Evolutionary conservation across 2,113 vertebrate species (phyloP).

Genomic region (Cochlearius cochlearius): DNA sequence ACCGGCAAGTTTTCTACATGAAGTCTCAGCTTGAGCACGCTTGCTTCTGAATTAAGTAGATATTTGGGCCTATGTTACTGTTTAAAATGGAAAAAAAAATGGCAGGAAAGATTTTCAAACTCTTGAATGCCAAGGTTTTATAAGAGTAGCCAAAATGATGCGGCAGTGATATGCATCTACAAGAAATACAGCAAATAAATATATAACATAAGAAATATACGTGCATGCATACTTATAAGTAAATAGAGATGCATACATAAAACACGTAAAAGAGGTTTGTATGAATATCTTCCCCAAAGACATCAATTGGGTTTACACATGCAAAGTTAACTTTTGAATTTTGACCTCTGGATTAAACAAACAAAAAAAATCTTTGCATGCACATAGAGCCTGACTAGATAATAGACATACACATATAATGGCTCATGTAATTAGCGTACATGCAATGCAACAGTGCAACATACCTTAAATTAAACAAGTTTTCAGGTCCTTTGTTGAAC

Average conservation of each 20-base stretch:
- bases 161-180: not conserved
- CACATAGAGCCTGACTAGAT: not conserved
- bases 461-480: not conserved
- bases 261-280: not conserved
- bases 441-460: not conserved
- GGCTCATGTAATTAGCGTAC: not conserved
- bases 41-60: not conserved
- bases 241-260: not conserved
- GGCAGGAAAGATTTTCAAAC: not conserved
- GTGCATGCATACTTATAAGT: not conserved
- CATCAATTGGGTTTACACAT: not conserved
- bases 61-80: not conserved
- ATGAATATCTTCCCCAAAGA: not conserved
- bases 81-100: not conserved
- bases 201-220: not conserved
- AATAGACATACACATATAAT: not conserved
- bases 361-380: not conserved
- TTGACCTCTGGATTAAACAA: not conserved
- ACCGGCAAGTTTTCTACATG: not conserved
- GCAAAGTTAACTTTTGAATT: not conserved
- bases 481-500: not conserved
- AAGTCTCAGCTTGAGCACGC: not conserved
- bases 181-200: not conserved
- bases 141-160: not conserved
- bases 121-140: not conserved